These are phyloP conservation scores for Pachypsylla venusta DNA, from an alignment of 1,140 invertebrate genomes.

Conservation along the genomic window DNA sequence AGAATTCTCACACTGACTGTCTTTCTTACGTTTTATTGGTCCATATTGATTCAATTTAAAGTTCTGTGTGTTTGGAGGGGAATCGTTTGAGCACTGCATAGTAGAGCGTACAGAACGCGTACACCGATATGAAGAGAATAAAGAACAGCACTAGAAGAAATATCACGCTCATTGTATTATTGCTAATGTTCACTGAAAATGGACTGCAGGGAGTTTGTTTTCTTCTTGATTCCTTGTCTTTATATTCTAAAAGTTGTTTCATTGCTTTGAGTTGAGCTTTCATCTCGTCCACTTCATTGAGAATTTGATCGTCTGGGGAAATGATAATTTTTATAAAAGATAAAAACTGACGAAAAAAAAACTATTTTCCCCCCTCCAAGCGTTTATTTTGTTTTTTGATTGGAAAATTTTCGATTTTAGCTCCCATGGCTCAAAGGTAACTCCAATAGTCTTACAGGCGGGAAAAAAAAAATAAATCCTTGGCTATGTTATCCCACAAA, in stretches of 20 bases:
- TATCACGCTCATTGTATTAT: constrained; percentile 60
- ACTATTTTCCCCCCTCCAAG: background rate
- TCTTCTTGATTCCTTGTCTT: constrained; percentile 32
- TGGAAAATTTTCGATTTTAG: background rate
- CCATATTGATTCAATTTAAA: constrained; percentile 42
- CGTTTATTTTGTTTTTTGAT: background rate
- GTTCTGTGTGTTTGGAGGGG: constrained; percentile 51
- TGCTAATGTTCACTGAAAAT: constrained; percentile 45
- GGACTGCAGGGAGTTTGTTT: constrained; percentile 27
- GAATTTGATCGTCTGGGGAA: constrained; percentile 35
- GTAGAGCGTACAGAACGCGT: constrained; percentile 70
- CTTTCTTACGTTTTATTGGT: no score
- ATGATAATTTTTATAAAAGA: background rate
- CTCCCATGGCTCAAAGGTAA: no score
- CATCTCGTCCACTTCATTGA: constrained; percentile 61
- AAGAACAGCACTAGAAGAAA: constrained; percentile 56
- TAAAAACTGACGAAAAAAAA: background rate
- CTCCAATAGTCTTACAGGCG: background rate
- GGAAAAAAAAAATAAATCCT: background rate
- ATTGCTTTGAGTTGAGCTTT: constrained; percentile 55
- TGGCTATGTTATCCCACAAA: background rate
- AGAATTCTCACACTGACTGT: no score
- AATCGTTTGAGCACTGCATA: constrained; percentile 65
- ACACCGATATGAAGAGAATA: constrained; percentile 61
- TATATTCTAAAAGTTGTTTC: constrained; percentile 63